Evolutionary conservation across 64 coral and sea anemone genomes (phyloP).

Genomic region (Hydrozoanthus tunicans): DNA sequence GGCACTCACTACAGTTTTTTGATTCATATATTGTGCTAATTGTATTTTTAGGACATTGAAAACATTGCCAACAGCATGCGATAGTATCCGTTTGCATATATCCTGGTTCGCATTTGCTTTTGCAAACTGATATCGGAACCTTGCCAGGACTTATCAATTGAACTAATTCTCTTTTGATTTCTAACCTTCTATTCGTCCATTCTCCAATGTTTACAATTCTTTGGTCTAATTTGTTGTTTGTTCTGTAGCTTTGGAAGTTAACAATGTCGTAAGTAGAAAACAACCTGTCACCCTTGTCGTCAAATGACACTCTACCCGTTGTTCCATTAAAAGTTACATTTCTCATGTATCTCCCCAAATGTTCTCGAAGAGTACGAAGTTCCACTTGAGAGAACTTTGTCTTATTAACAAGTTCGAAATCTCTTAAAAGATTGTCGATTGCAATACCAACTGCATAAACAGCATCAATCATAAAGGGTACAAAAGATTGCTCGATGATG

Average conservation of each 20-base stretch:
- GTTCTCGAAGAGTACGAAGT: neutral
- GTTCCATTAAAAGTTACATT: constrained; percentile 65
- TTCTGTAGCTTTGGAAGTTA: constrained; percentile 30
- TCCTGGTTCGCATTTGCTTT: constrained; percentile 39
- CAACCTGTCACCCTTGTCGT: constrained; percentile 52
- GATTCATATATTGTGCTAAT: constrained; percentile 1
- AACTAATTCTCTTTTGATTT: neutral
- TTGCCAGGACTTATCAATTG: neutral
- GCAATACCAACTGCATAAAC: constrained; percentile 54
- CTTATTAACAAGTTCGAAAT: neutral
- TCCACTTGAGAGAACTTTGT: constrained; percentile 23
- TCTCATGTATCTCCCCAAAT: constrained; percentile 42
- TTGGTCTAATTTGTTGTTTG: neutral
- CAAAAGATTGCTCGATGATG: constrained; percentile 5
- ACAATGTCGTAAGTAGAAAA: constrained; percentile 59
- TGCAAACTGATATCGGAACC: constrained; percentile 43
- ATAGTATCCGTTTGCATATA: neutral
- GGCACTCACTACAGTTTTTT: constrained; percentile 61
- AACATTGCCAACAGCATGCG: constrained; percentile 70
- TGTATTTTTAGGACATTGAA: constrained; percentile 39
- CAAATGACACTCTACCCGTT: constrained; percentile 64
- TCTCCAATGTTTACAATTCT: neutral
- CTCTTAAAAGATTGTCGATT: constrained; percentile 29
- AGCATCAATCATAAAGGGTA: constrained; percentile 63
- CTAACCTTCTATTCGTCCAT: constrained; percentile 16